Base-by-base conservation (phyloP, 1,140 invertebrate genomes). In the Drosophila littoralis region DNA sequence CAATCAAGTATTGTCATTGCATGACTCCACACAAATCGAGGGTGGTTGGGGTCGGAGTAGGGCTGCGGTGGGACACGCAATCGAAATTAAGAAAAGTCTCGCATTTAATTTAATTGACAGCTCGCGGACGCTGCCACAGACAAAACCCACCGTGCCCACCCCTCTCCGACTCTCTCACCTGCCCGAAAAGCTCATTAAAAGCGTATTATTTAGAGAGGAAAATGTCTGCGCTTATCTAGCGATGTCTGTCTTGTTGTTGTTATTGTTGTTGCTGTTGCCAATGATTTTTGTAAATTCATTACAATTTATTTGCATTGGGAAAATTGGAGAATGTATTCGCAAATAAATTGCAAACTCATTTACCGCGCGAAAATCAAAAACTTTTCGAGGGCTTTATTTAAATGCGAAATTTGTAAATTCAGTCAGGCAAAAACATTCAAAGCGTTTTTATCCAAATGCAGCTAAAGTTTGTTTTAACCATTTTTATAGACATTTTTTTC, bases 71-170 rank as follows among this genome's bases (percentile, higher is more conserved):
- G 22, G 42, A 81, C 77, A 84, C 79, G 75, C 81, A 82, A 89
- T 75, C 75, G 85, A 89, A 89, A 89, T 89, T 84, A 84, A 89
- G 68, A 70, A 83, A 81, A 79, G 75, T 76, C 81, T 84, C 52
- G 61, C 65, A 75, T 89, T 89, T 90, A 89, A 89, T 84, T 89
- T 89, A 89, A 89, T 89, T 89, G 84, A 89, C 80, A 81, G 84
- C 55, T 70, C 80, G 81, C 80, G 77, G 77, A 73, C 77, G 61
- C 58, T 77, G 66, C 42, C 48, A 57, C 59, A 72, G 45, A 48
- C 60, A 58, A 45, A 51, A 77, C 51, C 48, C 58, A 52, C 32
- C 45, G 40, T 28, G 13, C n/a, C 2, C 43, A 15, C 38, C 8
- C 10, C 4, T 38, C 13, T 17, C 55, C 33, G n/a, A n/a, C 9